These are phyloP conservation scores for Daktulosphaira vitifoliae DNA, from an alignment of 1,140 invertebrate genomes.

Conservation along the genomic window DNA sequence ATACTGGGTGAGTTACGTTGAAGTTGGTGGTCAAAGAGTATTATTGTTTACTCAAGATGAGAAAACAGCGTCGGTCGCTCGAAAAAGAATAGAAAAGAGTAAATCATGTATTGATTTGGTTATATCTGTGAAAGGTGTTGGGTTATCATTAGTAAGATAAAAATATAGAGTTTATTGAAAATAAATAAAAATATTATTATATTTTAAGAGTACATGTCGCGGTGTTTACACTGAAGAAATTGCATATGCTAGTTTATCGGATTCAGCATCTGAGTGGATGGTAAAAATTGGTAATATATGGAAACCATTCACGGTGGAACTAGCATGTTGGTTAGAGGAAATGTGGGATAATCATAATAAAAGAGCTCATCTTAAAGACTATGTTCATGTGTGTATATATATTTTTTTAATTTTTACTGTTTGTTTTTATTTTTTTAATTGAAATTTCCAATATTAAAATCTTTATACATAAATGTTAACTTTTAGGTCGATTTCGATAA, in stretches of 20 bases:
- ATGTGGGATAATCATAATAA: conserved; percentile 60
- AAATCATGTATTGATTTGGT: conserved; percentile 59
- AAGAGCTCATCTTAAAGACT: conserved; percentile 67
- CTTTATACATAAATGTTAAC: no score
- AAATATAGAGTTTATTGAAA: not conserved
- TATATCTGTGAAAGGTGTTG: conserved; percentile 59
- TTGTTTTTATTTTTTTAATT: no score
- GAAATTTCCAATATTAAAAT: no score
- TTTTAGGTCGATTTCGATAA: conserved; percentile 68
- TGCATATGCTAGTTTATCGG: conserved; percentile 55
- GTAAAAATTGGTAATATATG: conserved; percentile 67
- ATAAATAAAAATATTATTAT: not conserved
- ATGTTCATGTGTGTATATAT: conserved; percentile 46
- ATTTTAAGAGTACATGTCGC: conserved; percentile 30
- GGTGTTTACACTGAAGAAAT: conserved; percentile 48
- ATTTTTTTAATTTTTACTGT: no score
- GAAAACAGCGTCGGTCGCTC: conserved; percentile 57
- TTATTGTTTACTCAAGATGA: conserved; percentile 74
- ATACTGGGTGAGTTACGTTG: conserved; percentile 75
- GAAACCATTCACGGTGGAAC: conserved; percentile 65
- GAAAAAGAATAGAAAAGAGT: conserved; percentile 61
- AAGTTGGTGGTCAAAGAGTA: conserved; percentile 59
- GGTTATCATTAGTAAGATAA: conserved; percentile 53
- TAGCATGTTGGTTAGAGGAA: conserved; percentile 72
- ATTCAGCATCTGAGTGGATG: conserved; percentile 69